Evolutionary conservation across 2,888 invertebrate genomes (phyloP).

Genomic region (Metacarcinus magister): DNA sequence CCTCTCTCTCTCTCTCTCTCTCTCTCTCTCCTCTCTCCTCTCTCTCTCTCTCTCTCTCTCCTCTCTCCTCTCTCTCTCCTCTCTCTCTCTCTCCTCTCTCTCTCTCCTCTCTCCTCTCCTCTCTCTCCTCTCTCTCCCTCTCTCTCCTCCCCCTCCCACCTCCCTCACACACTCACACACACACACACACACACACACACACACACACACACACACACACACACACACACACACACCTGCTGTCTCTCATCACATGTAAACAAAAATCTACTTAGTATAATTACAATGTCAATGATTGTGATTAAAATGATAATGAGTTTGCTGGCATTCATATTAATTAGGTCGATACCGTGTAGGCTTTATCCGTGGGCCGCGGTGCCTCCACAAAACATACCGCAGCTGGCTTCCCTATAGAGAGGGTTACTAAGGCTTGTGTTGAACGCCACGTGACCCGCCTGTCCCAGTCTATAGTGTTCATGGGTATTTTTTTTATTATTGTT

Average conservation of each 20-base stretch:
- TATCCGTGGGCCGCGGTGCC: background rate
- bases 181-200: background rate
- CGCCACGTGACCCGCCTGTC: no score
- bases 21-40: background rate
- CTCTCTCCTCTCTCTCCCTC: constrained; percentile 45
- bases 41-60: constrained; percentile 41
- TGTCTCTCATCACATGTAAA: background rate
- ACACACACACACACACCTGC: constrained; percentile 26
- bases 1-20: background rate
- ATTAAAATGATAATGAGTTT: constrained; percentile 20
- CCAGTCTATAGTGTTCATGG: no score
- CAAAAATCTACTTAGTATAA: background rate
- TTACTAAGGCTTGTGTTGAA: background rate
- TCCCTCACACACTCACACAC: background rate
- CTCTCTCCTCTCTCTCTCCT: background rate
- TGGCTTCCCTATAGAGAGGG: background rate
- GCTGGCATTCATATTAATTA: background rate
- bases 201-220: constrained; percentile 19
- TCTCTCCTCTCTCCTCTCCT: background rate
- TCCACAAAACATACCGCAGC: background rate
- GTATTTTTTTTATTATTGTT: background rate
- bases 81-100: no score
- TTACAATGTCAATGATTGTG: constrained; percentile 12
- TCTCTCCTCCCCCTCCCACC: constrained; percentile 42
- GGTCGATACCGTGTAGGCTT: constrained; percentile 2